Percentiles rank a stretch among this genome's conserved stretches.
Conservation (phyloP, 2,888 invertebrate species). For the Agapetus fuscipes region DNA sequence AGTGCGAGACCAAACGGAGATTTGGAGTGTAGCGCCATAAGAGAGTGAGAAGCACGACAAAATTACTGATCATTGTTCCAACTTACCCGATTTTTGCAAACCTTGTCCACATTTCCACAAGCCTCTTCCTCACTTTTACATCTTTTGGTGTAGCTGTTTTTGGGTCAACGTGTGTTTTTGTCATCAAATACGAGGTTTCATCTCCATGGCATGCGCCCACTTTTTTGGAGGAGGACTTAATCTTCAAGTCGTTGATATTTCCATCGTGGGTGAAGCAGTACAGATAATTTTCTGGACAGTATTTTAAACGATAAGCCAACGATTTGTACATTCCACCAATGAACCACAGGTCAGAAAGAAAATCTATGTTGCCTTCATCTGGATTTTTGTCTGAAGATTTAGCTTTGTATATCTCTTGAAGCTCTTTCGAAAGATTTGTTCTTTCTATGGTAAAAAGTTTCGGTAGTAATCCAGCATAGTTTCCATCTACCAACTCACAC, state of each 20-base stretch:
- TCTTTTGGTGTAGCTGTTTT: slow-evolving; percentile 38
- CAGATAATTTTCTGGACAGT: slow-evolving; percentile 25
- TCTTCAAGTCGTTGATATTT: slow-evolving; percentile 18
- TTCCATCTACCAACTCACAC: slow-evolving; percentile 35
- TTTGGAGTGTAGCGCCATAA: no score
- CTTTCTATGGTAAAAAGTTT: slow-evolving; percentile 37
- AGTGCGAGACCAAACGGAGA: no score
- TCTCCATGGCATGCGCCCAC: slow-evolving; percentile 29
- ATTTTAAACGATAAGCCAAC: slow-evolving; percentile 22
- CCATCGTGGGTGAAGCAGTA: slow-evolving; percentile 30
- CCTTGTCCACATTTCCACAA: slow-evolving; percentile 44
- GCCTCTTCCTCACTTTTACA: slow-evolving; percentile 36
- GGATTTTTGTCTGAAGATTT: slow-evolving; percentile 18
- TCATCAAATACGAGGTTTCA: slow-evolving; percentile 24
- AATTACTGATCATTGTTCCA: neutral
- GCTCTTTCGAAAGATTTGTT: slow-evolving; percentile 30
- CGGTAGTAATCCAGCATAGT: slow-evolving; percentile 32
- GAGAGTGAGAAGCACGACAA: neutral
- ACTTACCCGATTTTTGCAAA: slow-evolving; percentile 42
- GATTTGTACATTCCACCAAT: slow-evolving; percentile 25
- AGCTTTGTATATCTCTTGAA: slow-evolving; percentile 28
- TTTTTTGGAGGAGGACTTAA: slow-evolving; percentile 8
- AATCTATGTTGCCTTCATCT: slow-evolving; percentile 26
- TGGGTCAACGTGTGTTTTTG: neutral
- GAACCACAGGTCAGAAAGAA: slow-evolving; percentile 29